Evolutionary conservation across 2,797 vertebrate species (phyloP).

Genomic region (Darevskia mixta): DNA sequence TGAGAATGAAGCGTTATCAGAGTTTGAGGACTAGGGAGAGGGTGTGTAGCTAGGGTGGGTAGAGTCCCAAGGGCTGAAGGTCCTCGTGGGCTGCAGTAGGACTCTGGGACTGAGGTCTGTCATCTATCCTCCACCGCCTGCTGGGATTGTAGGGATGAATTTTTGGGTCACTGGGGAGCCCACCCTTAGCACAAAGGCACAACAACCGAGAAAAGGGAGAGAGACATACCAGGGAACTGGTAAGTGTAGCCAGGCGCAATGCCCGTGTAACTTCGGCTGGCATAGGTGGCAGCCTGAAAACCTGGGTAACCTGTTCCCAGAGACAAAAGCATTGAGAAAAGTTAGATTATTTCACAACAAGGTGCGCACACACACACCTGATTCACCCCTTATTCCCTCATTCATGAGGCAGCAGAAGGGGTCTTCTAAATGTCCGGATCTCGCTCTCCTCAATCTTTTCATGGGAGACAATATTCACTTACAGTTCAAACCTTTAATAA

Average conservation of each 20-base stretch:
- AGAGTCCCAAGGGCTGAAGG: too few species aligned
- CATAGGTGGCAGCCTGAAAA: conserved; percentile 97
- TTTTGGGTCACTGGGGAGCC: conserved; percentile 44
- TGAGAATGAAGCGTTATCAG: too few species aligned
- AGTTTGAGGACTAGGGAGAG: too few species aligned
- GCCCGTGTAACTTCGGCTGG: conserved; percentile 97
- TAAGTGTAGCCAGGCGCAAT: conserved; percentile 98
- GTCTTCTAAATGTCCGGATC: too few species aligned
- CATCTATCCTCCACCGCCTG: too few species aligned
- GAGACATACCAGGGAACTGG: conserved; percentile 95
- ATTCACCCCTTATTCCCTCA: neutral
- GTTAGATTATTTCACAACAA: neutral
- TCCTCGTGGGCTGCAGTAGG: too few species aligned
- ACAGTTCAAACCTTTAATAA: too few species aligned
- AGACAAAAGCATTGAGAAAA: neutral
- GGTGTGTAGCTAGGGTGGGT: too few species aligned
- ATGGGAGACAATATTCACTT: too few species aligned
- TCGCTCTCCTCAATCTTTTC: too few species aligned
- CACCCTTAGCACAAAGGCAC: conserved; percentile 1
- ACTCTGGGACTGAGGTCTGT: too few species aligned
- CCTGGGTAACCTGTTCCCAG: conserved; percentile 91
- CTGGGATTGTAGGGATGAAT: neutral
- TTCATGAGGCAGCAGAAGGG: too few species aligned
- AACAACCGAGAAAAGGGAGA: conserved; percentile 14
- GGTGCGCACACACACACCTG: neutral